Base-by-base conservation (phyloP, 2,113 vertebrate species). In the Seriola dumerili region DNA sequence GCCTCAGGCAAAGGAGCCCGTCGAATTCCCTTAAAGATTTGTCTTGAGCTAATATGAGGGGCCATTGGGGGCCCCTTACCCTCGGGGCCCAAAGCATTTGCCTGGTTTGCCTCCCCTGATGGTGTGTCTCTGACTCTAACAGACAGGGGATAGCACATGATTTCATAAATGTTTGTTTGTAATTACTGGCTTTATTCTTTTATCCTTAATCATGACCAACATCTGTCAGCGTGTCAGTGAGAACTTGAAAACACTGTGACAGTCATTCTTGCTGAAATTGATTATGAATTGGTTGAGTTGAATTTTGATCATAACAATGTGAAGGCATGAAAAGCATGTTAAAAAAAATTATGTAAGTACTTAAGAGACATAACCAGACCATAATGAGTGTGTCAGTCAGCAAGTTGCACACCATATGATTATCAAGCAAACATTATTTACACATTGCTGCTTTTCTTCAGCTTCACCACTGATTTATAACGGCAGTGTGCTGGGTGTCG, bases 381-480 rank as follows among this genome's bases (percentile, higher is more conserved):
- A 57, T 40, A 65, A 66, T n/a, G 62, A 34, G 6, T 46, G 44
- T 61, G 29, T 70, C 55, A 69, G 3, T 62, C 57, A 78, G 32
- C 65, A 62, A 21, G 17, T 52, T 42, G 6, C 1, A 10, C n/a
- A 38, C 40, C 21, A 12, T 58, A 2, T 61, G 12, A 50, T 69
- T 61, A 70, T 69, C 42, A 78, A 42, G 66, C 57, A 36, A 50
- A 61, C 32, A 40, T 14, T 78, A 32, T 48, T 76, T 23, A 67
- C 21, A 52, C n/a, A 42, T 25, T 32, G 32, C 29, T 54, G 11
- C 17, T 14, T 23, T 50, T 50, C 72, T 19, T 11, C 14, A 38
- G 42, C 58, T 19, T 38, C 21, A 13, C 23, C 5, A 40, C 14
- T 64, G 61, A 75, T 52, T 12, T 54, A 40, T 65, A 48, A 21